These are phyloP conservation scores for Emydura subglobosa DNA, from an alignment of 2,113 vertebrate species.

Conservation along the genomic window DNA sequence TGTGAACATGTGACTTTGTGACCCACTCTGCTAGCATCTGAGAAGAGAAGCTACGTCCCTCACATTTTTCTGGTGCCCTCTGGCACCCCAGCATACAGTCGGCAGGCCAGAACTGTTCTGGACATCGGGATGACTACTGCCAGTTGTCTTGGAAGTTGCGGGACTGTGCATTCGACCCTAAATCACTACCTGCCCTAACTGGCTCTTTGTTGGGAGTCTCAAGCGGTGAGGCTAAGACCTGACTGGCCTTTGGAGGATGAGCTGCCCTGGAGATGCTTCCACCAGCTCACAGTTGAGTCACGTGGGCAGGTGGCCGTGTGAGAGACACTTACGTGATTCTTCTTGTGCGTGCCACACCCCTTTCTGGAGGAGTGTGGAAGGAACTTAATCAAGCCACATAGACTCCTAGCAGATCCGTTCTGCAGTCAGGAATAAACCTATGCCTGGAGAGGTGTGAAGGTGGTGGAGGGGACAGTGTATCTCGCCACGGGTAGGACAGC, in stretches of 20 bases:
- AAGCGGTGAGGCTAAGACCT: neutral
- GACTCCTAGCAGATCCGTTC: neutral
- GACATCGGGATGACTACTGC: neutral
- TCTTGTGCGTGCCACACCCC: neutral
- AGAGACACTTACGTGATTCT: neutral
- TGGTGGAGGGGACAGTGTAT: neutral
- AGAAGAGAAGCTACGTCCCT: neutral
- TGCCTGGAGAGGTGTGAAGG: neutral
- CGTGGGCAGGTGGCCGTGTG: neutral
- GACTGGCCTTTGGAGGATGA: neutral
- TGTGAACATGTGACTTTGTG: neutral
- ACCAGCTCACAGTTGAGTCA: neutral
- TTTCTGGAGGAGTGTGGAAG: neutral
- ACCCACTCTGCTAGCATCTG: neutral
- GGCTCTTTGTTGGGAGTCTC: neutral
- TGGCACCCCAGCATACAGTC: neutral
- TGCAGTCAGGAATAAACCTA: neutral
- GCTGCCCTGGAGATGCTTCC: neutral
- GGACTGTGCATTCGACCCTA: neutral
- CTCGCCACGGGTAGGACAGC: neutral
- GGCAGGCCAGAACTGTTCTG: neutral
- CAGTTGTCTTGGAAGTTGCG: neutral
- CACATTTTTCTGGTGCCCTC: neutral
- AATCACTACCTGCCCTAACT: neutral
- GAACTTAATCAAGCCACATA: neutral